phyloP scores from a whole-genome alignment of 2,888 invertebrate species.

The Muschampia plurimacula region DNA sequence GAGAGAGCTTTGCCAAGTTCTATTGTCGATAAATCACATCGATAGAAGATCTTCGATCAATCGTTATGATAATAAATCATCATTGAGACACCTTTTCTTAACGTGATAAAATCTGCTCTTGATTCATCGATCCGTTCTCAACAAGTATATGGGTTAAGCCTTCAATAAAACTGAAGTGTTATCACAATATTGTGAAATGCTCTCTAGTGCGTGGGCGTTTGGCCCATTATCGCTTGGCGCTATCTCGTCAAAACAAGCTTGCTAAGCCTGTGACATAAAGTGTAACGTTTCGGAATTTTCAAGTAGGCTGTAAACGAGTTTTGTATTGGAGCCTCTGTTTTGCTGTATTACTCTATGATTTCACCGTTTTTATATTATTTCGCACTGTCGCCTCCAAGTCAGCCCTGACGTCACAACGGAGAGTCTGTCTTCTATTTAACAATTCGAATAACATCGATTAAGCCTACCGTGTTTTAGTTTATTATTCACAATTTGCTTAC shows the following conservation, averaged over 20 bases:
- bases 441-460: no score
- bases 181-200: background rate
- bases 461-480: no score
- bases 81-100: no score
- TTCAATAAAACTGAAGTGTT: background rate
- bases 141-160: background rate
- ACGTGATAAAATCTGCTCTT: background rate
- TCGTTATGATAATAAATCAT: no score
- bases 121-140: constrained; percentile 1
- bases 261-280: background rate
- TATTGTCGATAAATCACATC: no score
- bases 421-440: no score
- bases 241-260: constrained; percentile 4
- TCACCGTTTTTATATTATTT: no score
- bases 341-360: no score
- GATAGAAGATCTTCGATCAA: no score
- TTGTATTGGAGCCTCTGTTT: background rate
- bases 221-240: background rate
- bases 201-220: background rate
- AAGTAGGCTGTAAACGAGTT: background rate
- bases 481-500: no score
- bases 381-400: background rate
- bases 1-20: no score
- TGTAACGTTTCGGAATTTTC: background rate
- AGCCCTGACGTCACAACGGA: no score